These are phyloP conservation scores for Calephelis nemesis DNA, from an alignment of 1,140 invertebrate species.

Conservation along the genomic window DNA sequence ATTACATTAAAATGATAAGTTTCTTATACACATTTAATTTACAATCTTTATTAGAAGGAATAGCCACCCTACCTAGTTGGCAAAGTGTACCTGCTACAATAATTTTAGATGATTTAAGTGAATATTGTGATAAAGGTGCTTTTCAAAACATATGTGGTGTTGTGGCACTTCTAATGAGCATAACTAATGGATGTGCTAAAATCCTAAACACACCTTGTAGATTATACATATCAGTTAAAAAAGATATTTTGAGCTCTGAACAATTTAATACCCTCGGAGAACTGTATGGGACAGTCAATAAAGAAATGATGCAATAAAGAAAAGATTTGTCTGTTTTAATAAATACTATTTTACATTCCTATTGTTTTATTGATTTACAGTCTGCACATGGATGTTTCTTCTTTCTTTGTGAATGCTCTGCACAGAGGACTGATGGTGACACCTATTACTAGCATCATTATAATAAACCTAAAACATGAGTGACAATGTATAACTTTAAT, in stretches of 20 bases:
- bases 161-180: slow-evolving; percentile 52
- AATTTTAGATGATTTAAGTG: slow-evolving; percentile 59
- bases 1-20: slow-evolving; percentile 70
- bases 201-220: slow-evolving; percentile 38
- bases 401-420: too few species aligned
- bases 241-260: slow-evolving; percentile 44
- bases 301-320: neutral
- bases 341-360: neutral
- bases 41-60: slow-evolving; percentile 53
- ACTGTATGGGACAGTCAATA: slow-evolving; percentile 38
- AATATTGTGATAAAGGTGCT: slow-evolving; percentile 47
- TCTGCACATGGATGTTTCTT: too few species aligned
- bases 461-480: too few species aligned
- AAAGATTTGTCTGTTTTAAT: neutral
- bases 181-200: slow-evolving; percentile 43
- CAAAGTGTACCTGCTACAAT: slow-evolving; percentile 63
- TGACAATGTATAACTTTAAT: too few species aligned
- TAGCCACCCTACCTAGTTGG: slow-evolving; percentile 55
- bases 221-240: slow-evolving; percentile 50
- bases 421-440: too few species aligned
- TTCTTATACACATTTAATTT: slow-evolving; percentile 59
- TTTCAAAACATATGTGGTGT: slow-evolving; percentile 59
- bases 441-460: too few species aligned
- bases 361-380: neutral
- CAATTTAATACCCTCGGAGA: slow-evolving; percentile 51